phyloP scores from a whole-genome alignment of 2,113 vertebrate species.

The Trogon melanurus region DNA sequence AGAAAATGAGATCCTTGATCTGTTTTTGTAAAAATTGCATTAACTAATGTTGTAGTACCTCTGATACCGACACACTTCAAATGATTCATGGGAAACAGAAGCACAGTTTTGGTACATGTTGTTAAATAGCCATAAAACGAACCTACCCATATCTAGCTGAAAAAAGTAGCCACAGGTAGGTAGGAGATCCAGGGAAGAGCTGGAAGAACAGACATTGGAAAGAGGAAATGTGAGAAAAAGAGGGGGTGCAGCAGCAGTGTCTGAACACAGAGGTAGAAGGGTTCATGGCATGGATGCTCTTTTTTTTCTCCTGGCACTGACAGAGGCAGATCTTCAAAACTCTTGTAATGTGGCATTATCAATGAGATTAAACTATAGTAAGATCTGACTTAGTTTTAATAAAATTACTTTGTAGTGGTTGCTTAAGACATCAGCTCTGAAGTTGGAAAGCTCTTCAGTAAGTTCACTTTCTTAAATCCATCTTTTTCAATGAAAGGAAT shows the following conservation, averaged over 20 bases:
- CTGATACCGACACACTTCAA: not conserved
- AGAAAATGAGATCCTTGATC: not conserved
- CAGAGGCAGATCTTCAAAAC: not conserved
- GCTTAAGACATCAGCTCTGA: conserved; percentile 7
- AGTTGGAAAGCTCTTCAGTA: not conserved
- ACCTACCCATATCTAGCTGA: not conserved
- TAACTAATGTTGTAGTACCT: not conserved
- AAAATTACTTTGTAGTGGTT: not conserved
- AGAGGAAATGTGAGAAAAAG: not conserved
- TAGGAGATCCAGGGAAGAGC: not conserved
- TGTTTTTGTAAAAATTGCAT: not conserved
- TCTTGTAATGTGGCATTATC: not conserved
- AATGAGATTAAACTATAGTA: not conserved
- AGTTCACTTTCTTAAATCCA: not conserved
- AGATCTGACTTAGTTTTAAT: not conserved
- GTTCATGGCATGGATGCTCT: not conserved
- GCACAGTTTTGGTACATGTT: not conserved
- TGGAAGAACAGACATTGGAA: not conserved
- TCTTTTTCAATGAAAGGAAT: not conserved
- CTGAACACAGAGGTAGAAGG: not conserved
- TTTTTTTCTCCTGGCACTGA: not conserved
- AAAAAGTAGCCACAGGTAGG: not conserved
- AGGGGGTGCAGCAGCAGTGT: not conserved
- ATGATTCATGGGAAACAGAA: not conserved
- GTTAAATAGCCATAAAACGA: not conserved